Conservation (phyloP, 2,888 invertebrate genomes). For the Parnassius apollo region DNA sequence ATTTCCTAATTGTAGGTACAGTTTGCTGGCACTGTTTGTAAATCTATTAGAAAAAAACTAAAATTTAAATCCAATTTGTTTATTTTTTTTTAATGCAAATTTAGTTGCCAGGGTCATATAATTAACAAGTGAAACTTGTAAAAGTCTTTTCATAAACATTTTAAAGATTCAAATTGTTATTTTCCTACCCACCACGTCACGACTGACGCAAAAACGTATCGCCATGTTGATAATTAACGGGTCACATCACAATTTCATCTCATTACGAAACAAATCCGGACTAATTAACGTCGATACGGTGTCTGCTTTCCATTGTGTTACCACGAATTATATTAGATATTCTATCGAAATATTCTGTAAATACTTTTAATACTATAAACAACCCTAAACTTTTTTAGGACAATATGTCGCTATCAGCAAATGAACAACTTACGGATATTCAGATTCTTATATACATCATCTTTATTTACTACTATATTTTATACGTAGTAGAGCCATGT, state of each 20-base stretch:
- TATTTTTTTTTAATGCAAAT: no score
- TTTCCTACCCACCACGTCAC: background rate
- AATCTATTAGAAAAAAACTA: no score
- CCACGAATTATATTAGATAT: slow-evolving; percentile 19
- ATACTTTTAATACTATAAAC: background rate
- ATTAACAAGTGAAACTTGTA: background rate
- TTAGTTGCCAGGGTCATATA: background rate
- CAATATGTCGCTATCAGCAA: no score
- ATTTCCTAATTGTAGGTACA: no score
- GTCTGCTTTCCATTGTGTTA: slow-evolving; percentile 33
- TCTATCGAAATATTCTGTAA: background rate
- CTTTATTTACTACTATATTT: no score
- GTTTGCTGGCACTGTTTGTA: no score
- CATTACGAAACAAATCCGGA: slow-evolving; percentile 46
- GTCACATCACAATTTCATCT: slow-evolving; percentile 30
- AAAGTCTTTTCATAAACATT: background rate
- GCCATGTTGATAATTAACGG: slow-evolving; percentile 19
- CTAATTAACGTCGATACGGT: slow-evolving; percentile 49
- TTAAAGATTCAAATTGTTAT: slow-evolving; percentile 6
- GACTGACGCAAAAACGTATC: slow-evolving; percentile 1
- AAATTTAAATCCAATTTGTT: no score
- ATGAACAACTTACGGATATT: no score
- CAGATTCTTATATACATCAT: no score
- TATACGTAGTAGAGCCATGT: no score
- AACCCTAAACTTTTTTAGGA: no score